Evolutionary conservation across 2,888 invertebrate genomes (phyloP).

Genomic region (Scaptomyza tumidula): DNA sequence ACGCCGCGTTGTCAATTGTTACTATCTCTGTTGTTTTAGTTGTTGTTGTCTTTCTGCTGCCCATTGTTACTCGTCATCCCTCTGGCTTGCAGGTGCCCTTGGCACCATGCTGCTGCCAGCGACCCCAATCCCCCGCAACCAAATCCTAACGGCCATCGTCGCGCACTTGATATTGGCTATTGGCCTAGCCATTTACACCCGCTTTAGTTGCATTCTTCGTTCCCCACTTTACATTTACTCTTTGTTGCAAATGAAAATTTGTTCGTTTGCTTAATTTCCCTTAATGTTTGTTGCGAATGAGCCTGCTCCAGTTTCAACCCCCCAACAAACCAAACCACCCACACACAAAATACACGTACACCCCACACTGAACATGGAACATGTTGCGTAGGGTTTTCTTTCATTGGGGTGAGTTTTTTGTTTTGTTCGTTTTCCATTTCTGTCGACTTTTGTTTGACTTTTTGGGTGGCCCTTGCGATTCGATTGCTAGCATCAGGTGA

Average conservation of each 20-base stretch:
- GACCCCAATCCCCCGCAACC: constrained; percentile 48
- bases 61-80: constrained; percentile 26
- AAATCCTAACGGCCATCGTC: constrained; percentile 55
- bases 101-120: constrained; percentile 47
- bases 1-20: constrained; percentile 74
- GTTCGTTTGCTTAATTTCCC: constrained; percentile 47
- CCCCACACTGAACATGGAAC: constrained; percentile 66
- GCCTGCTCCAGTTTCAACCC: constrained; percentile 66
- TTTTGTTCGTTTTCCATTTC: too few relatives aligned
- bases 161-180: constrained; percentile 75
- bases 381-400: constrained; percentile 74
- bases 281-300: constrained; percentile 33
- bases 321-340: constrained; percentile 1
- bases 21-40: constrained; percentile 15
- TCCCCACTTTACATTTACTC: too few relatives aligned
- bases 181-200: constrained; percentile 58
- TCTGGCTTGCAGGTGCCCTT: constrained; percentile 55
- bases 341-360: not conserved
- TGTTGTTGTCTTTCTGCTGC: not conserved
- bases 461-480: not conserved
- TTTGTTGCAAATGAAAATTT: constrained; percentile 48
- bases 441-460: constrained; percentile 18
- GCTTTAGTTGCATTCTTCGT: constrained; percentile 8
- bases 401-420: constrained; percentile 45
- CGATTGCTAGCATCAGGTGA: constrained; percentile 26